Conservation (phyloP, 2,113 vertebrate genomes). For the Thermophis baileyi region DNA sequence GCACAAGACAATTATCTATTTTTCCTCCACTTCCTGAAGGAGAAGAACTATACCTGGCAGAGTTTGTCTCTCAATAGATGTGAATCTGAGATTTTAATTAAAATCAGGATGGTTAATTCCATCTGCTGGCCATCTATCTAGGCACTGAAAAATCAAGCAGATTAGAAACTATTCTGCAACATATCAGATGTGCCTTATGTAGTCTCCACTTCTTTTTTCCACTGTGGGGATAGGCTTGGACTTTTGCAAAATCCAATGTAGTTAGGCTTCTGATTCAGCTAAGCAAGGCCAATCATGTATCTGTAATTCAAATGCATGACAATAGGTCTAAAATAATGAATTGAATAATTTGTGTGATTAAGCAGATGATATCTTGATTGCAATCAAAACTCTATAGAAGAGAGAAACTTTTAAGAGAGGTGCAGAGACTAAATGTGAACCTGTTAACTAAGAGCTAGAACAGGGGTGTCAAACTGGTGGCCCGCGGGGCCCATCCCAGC, state of each 20-base stretch:
- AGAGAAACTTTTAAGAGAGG: not conserved
- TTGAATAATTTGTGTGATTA: slow-evolving; percentile 8
- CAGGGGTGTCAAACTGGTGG: no score
- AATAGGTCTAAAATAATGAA: slow-evolving; percentile 8
- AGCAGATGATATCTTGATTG: not conserved
- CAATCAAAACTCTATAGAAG: not conserved
- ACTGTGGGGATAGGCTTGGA: not conserved
- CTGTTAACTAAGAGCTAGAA: not conserved
- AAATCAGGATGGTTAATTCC: not conserved
- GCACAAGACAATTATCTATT: not conserved
- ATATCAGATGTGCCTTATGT: not conserved
- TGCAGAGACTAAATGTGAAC: not conserved
- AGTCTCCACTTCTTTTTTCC: not conserved
- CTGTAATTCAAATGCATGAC: not conserved
- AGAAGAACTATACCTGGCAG: not conserved
- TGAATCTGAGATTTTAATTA: not conserved
- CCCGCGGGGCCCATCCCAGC: no score
- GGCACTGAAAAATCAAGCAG: not conserved
- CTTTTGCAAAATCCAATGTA: not conserved
- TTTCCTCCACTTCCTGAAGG: not conserved
- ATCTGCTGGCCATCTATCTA: not conserved
- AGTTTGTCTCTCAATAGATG: not conserved
- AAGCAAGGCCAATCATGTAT: not conserved
- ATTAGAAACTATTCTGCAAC: not conserved
- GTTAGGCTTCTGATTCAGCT: not conserved